Base-by-base conservation (phyloP, 2,888 invertebrate species). In the Aporophyla nigra region DNA sequence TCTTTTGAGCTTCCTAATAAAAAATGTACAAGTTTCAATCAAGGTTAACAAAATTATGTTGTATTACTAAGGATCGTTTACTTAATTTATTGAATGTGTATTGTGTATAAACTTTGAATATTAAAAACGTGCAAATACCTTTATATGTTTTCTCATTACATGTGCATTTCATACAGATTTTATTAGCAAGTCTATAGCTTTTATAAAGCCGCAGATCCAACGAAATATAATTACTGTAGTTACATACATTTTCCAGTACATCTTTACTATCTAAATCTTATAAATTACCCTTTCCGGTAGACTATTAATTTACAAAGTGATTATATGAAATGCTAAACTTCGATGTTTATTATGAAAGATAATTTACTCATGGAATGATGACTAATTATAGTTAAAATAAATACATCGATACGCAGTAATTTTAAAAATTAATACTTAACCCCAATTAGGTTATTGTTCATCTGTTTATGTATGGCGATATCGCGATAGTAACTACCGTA, bases 201-300 rank as follows among this genome's bases (percentile, higher is more conserved):
- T 86, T 63, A 74, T 61, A 86, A 86, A 84, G 84, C 86, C 59
- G 51, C 69, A 70, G 53, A 70, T 68, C 56, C 33, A 85, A 82
- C 67, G 24, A 82, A 69, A 59, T 54, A 62, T 62, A 65, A 61
- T 71, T 80, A 66, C 66, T 59, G 62, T 83, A 49, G 59, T 70
- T 69, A 71, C 43, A 70, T 67, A 82, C 43, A 71, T 53, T 43
- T 65, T 43, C 59, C 58, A 81, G 43, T 72, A 70, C 66, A 83
- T 19, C 54, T 70, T 56, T 68, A 74, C 49, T 66, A 54, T 7
- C 69, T 82, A 88, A 72, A 58, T 66, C 86, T 87, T 87, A 86
- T 53, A 77, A 67, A 81, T 67, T 86, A 89, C 89, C 88, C 88
- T 80, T 80, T 83, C 84, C 89, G 74, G 74, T 12, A 80, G 27